Evolutionary conservation across 2,797 vertebrate species (phyloP).

Genomic region (Falco peregrinus): DNA sequence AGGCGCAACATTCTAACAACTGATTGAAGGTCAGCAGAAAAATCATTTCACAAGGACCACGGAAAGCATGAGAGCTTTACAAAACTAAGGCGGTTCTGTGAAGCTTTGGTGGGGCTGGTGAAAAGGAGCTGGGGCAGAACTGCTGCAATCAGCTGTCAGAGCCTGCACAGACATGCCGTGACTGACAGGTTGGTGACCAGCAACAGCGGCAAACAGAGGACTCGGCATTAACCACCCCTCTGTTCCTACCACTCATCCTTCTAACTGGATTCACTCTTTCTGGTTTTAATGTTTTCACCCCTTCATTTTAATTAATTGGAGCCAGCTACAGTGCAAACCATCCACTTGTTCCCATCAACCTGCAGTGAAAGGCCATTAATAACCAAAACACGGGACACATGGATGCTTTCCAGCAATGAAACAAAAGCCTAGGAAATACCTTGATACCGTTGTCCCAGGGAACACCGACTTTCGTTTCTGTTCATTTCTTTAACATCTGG

Average conservation of each 20-base stretch:
- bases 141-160: not conserved
- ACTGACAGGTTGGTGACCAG: fast-evolving
- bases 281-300: not conserved
- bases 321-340: not conserved
- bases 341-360: not conserved
- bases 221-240: not conserved
- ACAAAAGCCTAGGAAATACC: not conserved
- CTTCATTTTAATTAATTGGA: not conserved
- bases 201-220: not conserved
- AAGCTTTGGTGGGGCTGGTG: not conserved
- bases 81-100: not conserved
- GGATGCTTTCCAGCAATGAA: not conserved
- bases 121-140: not conserved
- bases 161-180: not conserved
- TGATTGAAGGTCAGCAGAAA: not conserved
- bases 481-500: slow-evolving; percentile 8
- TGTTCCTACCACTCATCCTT: not conserved
- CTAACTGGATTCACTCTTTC: not conserved
- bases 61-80: not conserved
- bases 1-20: not conserved
- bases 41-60: not conserved
- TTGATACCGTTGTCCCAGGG: not conserved
- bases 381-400: not conserved
- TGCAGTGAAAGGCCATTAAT: not conserved
- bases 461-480: not conserved